Evolutionary conservation across 1,140 invertebrate genomes (phyloP).

Genomic region (Penaeus chinensis): DNA sequence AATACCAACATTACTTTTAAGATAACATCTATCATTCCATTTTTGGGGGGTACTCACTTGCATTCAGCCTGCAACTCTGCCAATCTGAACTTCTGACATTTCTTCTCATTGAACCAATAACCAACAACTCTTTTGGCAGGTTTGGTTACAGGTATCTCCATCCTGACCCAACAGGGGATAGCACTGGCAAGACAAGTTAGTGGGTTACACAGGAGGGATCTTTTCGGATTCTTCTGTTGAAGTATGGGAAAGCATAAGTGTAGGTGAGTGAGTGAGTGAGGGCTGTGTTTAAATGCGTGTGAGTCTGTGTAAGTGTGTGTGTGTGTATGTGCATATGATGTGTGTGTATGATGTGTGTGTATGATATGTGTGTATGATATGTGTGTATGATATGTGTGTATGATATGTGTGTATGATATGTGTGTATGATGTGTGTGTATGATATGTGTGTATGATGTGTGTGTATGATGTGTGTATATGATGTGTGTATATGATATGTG

Average conservation of each 20-base stretch:
- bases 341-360: neutral
- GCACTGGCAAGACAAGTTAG: neutral
- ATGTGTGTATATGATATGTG: neutral
- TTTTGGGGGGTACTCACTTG: slow-evolving; percentile 31
- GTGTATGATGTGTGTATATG: neutral
- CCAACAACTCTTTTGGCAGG: slow-evolving; percentile 31
- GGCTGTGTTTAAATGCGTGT: no score
- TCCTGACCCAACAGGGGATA: slow-evolving; percentile 18
- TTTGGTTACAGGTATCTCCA: slow-evolving; percentile 32
- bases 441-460: neutral
- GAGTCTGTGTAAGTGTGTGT: no score
- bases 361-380: neutral
- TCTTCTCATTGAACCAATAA: slow-evolving; percentile 56
- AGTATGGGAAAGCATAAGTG: no score
- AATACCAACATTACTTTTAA: neutral
- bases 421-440: neutral
- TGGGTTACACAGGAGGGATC: neutral
- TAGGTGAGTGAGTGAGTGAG: no score
- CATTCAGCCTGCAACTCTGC: slow-evolving; percentile 38
- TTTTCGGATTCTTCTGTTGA: neutral
- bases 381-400: neutral
- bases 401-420: neutral
- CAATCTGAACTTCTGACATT: slow-evolving; percentile 53
- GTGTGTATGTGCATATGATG: neutral
- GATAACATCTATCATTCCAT: no score